A percentile compares a stretch with the other conserved stretches of the same genome.
phyloP scores from a whole-genome alignment of 2,113 vertebrate species.

The Oncorhynchus gorbuscha region DNA sequence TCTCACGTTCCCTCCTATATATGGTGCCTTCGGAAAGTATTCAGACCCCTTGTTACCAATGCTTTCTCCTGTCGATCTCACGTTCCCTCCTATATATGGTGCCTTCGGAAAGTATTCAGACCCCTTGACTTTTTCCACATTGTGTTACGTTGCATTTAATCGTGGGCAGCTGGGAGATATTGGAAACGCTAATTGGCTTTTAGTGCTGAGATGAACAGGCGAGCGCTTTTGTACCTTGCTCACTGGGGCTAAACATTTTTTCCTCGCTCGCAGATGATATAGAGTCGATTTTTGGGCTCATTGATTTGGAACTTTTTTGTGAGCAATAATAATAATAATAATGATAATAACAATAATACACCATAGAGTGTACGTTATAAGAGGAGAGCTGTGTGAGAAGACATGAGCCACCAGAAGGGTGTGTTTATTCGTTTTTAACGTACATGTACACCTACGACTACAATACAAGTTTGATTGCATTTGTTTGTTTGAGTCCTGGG shows the following conservation, averaged over 20 bases:
- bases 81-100: neutral
- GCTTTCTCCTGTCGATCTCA: neutral
- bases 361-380: too few relatives aligned
- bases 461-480: neutral
- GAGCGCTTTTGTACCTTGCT: conserved; percentile 20
- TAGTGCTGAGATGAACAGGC: conserved; percentile 23
- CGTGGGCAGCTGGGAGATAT: conserved; percentile 41
- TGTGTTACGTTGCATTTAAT: conserved; percentile 37
- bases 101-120: neutral
- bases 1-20: neutral
- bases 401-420: too few relatives aligned
- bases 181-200: conserved; percentile 46
- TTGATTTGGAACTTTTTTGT: too few relatives aligned
- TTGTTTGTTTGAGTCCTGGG: neutral
- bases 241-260: conserved; percentile 17
- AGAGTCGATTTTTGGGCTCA: too few relatives aligned
- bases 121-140: too few relatives aligned
- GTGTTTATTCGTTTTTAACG: too few relatives aligned
- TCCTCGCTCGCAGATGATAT: conserved; percentile 13
- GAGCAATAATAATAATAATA: too few relatives aligned
- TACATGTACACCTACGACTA: neutral
- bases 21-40: neutral
- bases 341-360: too few relatives aligned
- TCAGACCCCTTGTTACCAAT: conserved; percentile 1
- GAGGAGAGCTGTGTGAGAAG: too few relatives aligned